These are phyloP conservation scores for Oreotrochilus melanogaster DNA, from an alignment of 2,113 vertebrate species.

Conservation along the genomic window DNA sequence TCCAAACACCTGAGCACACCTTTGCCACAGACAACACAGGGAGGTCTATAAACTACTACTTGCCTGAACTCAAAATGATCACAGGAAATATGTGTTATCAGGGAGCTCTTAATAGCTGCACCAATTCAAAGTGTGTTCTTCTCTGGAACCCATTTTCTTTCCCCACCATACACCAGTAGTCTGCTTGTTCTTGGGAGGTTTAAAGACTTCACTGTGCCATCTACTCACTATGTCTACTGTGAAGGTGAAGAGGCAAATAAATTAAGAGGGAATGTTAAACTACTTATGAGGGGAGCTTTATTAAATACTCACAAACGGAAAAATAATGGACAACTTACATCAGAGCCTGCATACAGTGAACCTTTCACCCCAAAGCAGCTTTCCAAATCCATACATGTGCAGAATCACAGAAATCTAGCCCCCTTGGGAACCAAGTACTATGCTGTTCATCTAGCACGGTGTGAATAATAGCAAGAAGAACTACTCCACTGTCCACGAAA, in stretches of 20 bases:
- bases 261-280: background rate
- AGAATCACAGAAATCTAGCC: background rate
- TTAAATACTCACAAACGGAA: background rate
- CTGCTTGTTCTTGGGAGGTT: background rate
- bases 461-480: background rate
- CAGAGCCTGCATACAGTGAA: background rate
- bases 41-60: background rate
- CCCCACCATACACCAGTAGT: background rate
- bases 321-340: background rate
- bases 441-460: background rate
- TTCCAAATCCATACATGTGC: background rate
- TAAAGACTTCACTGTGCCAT: background rate
- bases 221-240: background rate
- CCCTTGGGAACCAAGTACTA: background rate
- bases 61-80: background rate
- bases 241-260: background rate
- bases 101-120: background rate
- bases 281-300: background rate
- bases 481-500: background rate
- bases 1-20: background rate
- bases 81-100: background rate
- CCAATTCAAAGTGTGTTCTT: background rate
- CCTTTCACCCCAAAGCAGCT: background rate
- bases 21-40: background rate
- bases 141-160: background rate